A percentile compares a stretch with the other conserved stretches of the same genome.
Evolutionary conservation across 2,888 invertebrate genomes (phyloP).

Genomic region (Iphiclides podalirius): DNA sequence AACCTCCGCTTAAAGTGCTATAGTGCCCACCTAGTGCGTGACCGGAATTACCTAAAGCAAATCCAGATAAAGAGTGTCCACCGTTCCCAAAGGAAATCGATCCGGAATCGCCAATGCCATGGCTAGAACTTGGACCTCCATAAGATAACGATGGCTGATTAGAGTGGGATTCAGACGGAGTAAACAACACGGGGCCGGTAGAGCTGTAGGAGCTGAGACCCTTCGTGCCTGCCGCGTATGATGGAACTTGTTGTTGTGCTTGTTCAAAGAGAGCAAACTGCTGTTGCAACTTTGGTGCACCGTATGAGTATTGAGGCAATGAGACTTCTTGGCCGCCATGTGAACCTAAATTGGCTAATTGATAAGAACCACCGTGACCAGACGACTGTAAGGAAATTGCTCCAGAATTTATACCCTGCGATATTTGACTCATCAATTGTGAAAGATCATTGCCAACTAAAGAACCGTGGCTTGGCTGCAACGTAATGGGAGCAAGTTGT

Average conservation of each 20-base stretch:
- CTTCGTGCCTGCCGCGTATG: constrained; percentile 65
- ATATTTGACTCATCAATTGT: constrained; percentile 66
- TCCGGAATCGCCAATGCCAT: constrained; percentile 41
- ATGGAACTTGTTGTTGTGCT: constrained; percentile 45
- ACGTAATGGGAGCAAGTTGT: constrained; percentile 62
- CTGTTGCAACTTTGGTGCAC: constrained; percentile 47
- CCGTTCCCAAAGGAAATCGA: constrained; percentile 37
- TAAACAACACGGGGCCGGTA: constrained; percentile 67
- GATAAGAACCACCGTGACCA: constrained; percentile 49
- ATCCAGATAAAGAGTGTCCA: constrained; percentile 34
- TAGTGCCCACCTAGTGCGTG: constrained; percentile 45
- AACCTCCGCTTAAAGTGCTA: constrained; percentile 47
- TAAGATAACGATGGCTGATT: constrained; percentile 41
- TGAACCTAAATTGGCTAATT: constrained; percentile 44
- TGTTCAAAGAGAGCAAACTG: constrained; percentile 56
- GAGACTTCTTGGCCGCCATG: constrained; percentile 50
- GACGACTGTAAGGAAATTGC: constrained; percentile 55
- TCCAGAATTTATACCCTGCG: constrained; percentile 60
- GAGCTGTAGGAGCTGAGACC: constrained; percentile 66
- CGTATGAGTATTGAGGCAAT: constrained; percentile 53
- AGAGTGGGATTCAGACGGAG: constrained; percentile 51
- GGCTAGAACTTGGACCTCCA: constrained; percentile 44
- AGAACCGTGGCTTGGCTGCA: constrained; percentile 54
- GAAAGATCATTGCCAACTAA: constrained; percentile 53
- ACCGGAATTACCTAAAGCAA: constrained; percentile 41